These are phyloP conservation scores for Hoplodrina ambigua DNA, from an alignment of 2,888 invertebrate species.

Conservation along the genomic window DNA sequence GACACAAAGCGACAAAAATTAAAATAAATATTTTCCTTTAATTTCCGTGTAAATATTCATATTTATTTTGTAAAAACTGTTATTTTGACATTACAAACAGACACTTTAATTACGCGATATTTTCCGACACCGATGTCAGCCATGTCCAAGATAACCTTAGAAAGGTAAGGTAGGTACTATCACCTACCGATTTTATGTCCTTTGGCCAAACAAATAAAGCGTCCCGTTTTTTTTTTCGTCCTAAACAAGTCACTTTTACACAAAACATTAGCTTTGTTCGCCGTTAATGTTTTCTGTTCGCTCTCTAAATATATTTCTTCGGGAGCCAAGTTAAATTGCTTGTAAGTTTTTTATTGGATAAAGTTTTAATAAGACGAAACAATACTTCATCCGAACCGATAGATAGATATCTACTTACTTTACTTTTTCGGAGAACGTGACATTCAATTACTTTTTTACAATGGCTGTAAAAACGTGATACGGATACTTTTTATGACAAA, in stretches of 20 bases:
- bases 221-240: conserved; percentile 17
- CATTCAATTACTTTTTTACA: neutral
- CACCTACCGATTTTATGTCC: neutral
- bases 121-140: too few relatives aligned
- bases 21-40: too few relatives aligned
- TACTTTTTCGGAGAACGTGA: conserved; percentile 19
- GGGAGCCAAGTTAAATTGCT: conserved; percentile 62
- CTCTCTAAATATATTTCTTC: conserved; percentile 54
- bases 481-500: neutral
- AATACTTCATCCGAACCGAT: conserved; percentile 56
- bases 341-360: conserved; percentile 64
- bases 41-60: too few relatives aligned
- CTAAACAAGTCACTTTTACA: conserved; percentile 36
- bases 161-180: too few relatives aligned
- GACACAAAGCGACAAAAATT: too few relatives aligned
- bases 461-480: neutral
- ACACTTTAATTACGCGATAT: too few relatives aligned
- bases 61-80: too few relatives aligned
- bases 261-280: conserved; percentile 58
- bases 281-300: conserved; percentile 53
- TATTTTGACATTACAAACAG: too few relatives aligned
- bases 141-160: too few relatives aligned
- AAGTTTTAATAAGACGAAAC: conserved; percentile 64
- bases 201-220: neutral
- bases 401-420: conserved; percentile 23